Evolutionary conservation across 2,888 invertebrate species (phyloP), one percentile per base, ranked within the genome.

Genomic region (Drosophila ezoana): DNA sequence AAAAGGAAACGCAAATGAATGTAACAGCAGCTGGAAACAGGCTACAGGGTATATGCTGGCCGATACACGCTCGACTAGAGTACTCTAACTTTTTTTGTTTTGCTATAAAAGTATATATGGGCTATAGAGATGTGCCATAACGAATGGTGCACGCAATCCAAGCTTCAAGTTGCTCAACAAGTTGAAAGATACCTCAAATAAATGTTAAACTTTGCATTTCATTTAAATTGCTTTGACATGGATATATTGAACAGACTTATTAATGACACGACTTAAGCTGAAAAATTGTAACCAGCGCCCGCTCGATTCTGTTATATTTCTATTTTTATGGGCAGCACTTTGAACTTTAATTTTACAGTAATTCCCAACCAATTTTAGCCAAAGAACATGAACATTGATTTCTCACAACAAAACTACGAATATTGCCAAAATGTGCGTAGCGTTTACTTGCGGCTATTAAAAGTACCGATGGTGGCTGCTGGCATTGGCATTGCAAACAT

Each of bases 361-460:
- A 38, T 14, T 38, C 8, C 40, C 40, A 16, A 5, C 14, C 11
- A 14, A 18, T 38, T 8, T 16, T 1, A n/a, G n/a, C 18, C 9
- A 1, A 18, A 32, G 28, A 20, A 11, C n/a, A 11, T 13, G 20
- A 10, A 32, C 41, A 67, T 67, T 54, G 69, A 58, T 62, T 58
- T 62, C 32, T 14, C 51, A 10, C 11, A 33, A 28, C 13, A 13
- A 49, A 38, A 38, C n/a, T 38, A 28, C 35, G 61, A 52, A 52
- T 65, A 65, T 62, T 75, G 52, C 41, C 54, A 49, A 63, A 45
- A 59, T 44, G 51, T 60, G 40, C 41, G 23, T 35, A 13, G 35
- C 49, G 45, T 47, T 62, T 58, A 61, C 45, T 66, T 52, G 49
- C 40, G 65, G 14, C 58, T 67, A 75, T 75, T 76, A 72, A 72